These are phyloP conservation scores for Callyntrura sp. DNA, from an alignment of 2,888 invertebrate species.

Conservation along the genomic window DNA sequence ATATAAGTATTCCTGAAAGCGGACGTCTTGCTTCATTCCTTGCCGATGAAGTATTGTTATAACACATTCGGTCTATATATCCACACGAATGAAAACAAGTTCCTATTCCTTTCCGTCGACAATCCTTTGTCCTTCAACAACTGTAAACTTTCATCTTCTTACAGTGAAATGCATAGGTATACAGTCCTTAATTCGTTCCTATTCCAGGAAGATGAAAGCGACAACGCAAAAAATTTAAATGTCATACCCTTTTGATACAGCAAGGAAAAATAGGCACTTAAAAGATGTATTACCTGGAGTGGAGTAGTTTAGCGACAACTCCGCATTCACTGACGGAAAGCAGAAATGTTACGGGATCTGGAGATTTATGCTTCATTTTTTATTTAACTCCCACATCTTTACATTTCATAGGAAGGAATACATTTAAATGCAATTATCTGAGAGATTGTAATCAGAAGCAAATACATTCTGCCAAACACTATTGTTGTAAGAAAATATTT, in stretches of 20 bases:
- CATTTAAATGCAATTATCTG: too few relatives aligned
- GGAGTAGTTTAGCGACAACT: too few relatives aligned
- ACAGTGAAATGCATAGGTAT: neutral
- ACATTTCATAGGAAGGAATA: too few relatives aligned
- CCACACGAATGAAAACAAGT: neutral
- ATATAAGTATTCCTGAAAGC: neutral
- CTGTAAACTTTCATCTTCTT: slow-evolving; percentile 12
- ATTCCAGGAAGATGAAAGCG: neutral
- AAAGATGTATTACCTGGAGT: neutral
- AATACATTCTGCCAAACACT: too few relatives aligned
- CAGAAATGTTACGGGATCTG: too few relatives aligned
- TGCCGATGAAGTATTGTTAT: neutral
- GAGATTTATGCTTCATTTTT: too few relatives aligned
- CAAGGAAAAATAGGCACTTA: neutral
- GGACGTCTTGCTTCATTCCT: neutral
- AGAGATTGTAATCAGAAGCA: too few relatives aligned
- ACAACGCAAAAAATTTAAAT: neutral
- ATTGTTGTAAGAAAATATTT: too few relatives aligned
- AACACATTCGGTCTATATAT: neutral
- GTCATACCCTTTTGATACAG: neutral
- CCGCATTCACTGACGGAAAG: too few relatives aligned
- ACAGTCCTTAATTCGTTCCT: neutral
- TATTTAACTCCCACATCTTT: too few relatives aligned
- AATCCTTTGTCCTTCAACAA: neutral
- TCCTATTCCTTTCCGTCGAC: neutral